Conservation (phyloP, 2,888 invertebrate species). For the Heteropelma amictum region DNA sequence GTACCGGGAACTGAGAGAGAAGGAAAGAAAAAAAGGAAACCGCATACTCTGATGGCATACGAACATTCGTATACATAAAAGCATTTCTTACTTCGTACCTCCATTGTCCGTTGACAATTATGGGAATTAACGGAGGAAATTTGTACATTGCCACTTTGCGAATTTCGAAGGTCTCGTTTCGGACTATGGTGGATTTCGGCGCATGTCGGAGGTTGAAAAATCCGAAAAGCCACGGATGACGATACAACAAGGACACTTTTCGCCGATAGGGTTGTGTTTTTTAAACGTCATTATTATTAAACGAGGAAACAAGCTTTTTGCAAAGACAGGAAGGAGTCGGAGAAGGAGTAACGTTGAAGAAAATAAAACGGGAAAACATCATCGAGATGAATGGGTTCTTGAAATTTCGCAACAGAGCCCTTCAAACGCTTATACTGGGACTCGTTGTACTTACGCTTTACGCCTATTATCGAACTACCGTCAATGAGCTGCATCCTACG, state of each 20-base stretch:
- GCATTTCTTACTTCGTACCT: too few species aligned
- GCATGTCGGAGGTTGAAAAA: conserved; percentile 8
- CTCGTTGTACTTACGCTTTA: conserved; percentile 72
- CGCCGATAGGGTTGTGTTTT: too few species aligned
- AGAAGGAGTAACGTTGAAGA: background rate
- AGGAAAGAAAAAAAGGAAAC: too few species aligned
- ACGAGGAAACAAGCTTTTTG: background rate
- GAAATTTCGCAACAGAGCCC: conserved; percentile 70
- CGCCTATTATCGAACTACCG: conserved; percentile 72
- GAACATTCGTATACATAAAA: too few species aligned
- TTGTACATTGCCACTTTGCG: too few species aligned
- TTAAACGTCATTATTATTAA: background rate
- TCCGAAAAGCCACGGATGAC: conserved; percentile 21
- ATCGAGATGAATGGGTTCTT: conserved; percentile 64
- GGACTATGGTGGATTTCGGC: conserved; percentile 16
- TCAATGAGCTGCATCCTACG: conserved; percentile 68
- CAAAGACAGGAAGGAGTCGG: background rate
- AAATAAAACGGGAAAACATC: background rate
- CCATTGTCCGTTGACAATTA: too few species aligned
- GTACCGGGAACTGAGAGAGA: too few species aligned
- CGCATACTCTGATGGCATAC: too few species aligned
- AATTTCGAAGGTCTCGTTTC: conserved; percentile 2
- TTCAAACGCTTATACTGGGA: conserved; percentile 71
- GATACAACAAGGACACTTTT: conserved; percentile 4
- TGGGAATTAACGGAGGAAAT: too few species aligned